Base-by-base conservation (phyloP, 1,140 invertebrate genomes). In the Drosophila sulfurigaster region DNA sequence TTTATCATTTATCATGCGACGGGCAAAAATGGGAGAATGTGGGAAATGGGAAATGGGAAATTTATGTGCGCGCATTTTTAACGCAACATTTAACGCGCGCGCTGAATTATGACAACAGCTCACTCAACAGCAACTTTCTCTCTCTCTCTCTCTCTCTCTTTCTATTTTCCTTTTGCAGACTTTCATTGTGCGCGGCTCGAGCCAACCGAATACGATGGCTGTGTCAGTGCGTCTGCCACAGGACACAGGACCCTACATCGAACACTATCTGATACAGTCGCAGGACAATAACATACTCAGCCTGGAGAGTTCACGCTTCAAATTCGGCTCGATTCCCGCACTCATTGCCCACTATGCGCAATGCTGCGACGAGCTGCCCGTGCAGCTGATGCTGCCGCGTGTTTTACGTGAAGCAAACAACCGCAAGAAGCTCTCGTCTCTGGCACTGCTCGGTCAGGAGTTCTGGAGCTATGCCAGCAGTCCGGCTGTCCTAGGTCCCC, bases 211-310 rank as follows among this genome's bases (percentile, higher is more conserved):
- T 79, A 98, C 98, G 16, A 98, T 99, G 97, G 98, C 98, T 13
- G 95, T 99, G 54, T 98, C 97, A 28, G 97, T 99, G 20, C 95
- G 98, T 51, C 93, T 99, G 77, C 97, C 97, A 1, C 94, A 95
- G 20, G 96, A 96, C 81, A 97, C 96, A 81, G 97, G 97, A 5
- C 96, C 97, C 5, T 97, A 98, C 92, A 98, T 99, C 74, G 98
- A 99, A 90, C 98, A 99, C 93, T 99, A 99, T 93, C 94, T 99
- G 66, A 98, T 99, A 52, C 97, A 99, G 92, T 96, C 96, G 10
- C 95, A 95, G 59, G 95, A 95, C 56, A 95, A 95, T 51, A 95
- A 96, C 58, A 95, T 96, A 72, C 94, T 98, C 68, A 96, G 97
- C 51, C 94, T 99, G 69, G 98, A 99, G 93, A 98, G 97, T 62